phyloP scores from a whole-genome alignment of 2,113 vertebrate genomes.

The Apeltes quadracus region DNA sequence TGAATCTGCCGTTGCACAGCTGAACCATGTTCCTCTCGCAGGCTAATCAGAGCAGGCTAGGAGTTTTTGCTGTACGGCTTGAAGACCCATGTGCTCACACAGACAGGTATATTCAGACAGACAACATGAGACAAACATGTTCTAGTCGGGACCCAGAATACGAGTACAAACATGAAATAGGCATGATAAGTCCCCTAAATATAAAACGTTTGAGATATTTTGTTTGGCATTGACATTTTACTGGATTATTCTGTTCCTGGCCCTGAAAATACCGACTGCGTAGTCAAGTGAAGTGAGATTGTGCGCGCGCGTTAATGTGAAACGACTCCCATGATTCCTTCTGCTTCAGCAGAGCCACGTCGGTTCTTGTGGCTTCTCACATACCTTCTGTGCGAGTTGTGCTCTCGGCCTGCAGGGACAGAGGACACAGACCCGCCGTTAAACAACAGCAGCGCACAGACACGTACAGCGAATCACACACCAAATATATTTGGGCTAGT shows the following conservation, averaged over 20 bases:
- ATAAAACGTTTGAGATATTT: background rate
- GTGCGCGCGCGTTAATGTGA: slow-evolving; percentile 1
- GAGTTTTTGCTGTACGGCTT: background rate
- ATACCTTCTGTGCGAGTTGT: slow-evolving; percentile 81
- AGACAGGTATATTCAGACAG: too few species aligned
- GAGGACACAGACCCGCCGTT: slow-evolving; percentile 54
- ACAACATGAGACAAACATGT: background rate
- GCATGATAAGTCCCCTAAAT: background rate
- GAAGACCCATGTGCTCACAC: background rate
- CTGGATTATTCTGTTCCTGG: background rate
- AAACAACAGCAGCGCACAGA: slow-evolving; percentile 56
- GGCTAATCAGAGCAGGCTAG: background rate
- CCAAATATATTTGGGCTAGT: slow-evolving; percentile 23
- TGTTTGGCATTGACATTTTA: background rate
- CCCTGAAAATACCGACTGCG: background rate
- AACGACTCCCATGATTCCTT: slow-evolving; percentile 19
- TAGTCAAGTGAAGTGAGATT: background rate
- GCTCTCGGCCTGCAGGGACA: slow-evolving; percentile 78
- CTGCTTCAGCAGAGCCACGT: slow-evolving; percentile 9
- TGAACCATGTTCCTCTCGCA: background rate
- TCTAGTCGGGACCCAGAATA: background rate
- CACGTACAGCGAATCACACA: slow-evolving; percentile 25
- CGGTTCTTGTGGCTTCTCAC: slow-evolving; percentile 58
- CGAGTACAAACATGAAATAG: background rate
- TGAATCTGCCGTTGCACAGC: background rate